Evolutionary conservation across 2,888 invertebrate genomes (phyloP), one percentile per base, ranked within the genome.

Genomic region (Agelastica alni): DNA sequence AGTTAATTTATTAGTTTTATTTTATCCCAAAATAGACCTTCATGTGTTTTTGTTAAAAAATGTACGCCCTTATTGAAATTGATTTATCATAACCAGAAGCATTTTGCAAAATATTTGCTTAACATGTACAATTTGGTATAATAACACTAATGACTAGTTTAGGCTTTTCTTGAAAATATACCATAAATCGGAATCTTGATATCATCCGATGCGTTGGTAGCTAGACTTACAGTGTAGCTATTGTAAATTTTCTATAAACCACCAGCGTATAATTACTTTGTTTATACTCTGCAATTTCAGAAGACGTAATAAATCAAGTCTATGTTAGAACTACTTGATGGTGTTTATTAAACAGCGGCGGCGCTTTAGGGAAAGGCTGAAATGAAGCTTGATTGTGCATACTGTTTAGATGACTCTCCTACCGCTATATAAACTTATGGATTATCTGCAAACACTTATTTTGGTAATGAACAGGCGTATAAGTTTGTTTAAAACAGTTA

Each of bases 241-340:
- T 34, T 70, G 68, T 70, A 70, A 71, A 71, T 71, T 69, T 63
- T 62, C 64, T 60, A 64, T 67, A 69, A 63, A 39, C 36, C 20
- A 39, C 22, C 20, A 62, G 61, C 57, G 63, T 70, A 63, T 70
- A 70, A 71, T 71, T 71, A 71, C 66, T 64, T 65, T 51, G 53
- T 37, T 43, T 47, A 56, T 47, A 62, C 56, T 61, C 56, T 60
- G 59, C 64, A 62, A 62, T 62, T 57, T 55, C 59, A 56, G 53
- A 56, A 63, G 66, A 62, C 63, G 60, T 61, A 66, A 70, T 71
- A 71, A 69, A 71, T 70, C 71, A 69, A 62, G 63, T 14, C 46
- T 36, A 53, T 53, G 54, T 51, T 56, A 56, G 53, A 62, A 53
- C 56, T 56, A 54, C 49, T 51, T 36, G 26, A 43, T 22, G 28